phyloP scores from a whole-genome alignment of 2,113 vertebrate species.

The Garra rufa region DNA sequence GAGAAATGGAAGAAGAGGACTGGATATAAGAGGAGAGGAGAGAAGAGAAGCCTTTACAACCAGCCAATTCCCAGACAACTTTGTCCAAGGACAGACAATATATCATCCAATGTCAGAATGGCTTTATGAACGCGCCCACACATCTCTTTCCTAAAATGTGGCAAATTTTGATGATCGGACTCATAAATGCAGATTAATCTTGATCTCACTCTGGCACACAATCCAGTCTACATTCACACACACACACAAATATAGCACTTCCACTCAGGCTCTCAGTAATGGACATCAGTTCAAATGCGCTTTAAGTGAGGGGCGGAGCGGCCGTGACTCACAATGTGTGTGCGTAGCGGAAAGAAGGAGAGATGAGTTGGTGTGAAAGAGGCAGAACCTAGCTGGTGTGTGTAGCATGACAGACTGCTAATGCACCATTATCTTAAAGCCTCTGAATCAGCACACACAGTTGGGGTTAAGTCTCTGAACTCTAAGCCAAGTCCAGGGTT shows the following conservation, averaged over 20 bases:
- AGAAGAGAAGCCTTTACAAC: background rate
- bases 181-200: constrained; percentile 26
- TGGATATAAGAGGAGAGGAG: background rate
- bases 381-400: background rate
- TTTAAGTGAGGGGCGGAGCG: constrained; percentile 38
- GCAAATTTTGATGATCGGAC: background rate
- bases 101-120: constrained; percentile 10
- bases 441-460: background rate
- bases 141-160: constrained; percentile 32
- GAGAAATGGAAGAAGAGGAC: background rate
- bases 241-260: constrained; percentile 15
- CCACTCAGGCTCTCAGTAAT: constrained; percentile 26
- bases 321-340: constrained; percentile 23
- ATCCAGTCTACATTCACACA: background rate
- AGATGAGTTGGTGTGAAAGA: constrained; percentile 9
- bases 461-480: background rate
- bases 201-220: constrained; percentile 3
- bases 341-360: background rate
- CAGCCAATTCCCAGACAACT: constrained; percentile 15
- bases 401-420: constrained; percentile 12
- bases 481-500: background rate
- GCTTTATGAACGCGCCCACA: background rate
- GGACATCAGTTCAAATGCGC: constrained; percentile 29
- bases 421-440: constrained; percentile 32
- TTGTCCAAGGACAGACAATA: constrained; percentile 26